Conservation (phyloP, 2,797 vertebrate species). For the Epinephelus malabaricus region DNA sequence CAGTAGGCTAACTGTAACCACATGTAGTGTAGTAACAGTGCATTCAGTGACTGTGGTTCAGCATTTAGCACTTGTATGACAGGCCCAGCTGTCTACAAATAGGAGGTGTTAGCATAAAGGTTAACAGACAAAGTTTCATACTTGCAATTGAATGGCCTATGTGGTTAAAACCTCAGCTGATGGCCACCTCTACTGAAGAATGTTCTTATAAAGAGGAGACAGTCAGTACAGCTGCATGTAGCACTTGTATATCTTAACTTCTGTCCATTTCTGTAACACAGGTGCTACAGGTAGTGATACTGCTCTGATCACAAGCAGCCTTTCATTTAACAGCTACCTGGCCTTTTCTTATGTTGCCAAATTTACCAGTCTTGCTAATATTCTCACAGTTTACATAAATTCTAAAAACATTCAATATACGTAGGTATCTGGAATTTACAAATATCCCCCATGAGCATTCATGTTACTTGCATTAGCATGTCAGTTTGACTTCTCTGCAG, state of each 20-base stretch:
- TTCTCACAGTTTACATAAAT: background rate
- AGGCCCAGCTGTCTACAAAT: slow-evolving; percentile 27
- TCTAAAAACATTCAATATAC: background rate
- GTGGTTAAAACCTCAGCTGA: slow-evolving; percentile 22
- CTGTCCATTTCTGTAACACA: background rate
- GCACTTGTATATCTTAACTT: background rate
- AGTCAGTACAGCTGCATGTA: slow-evolving; percentile 8
- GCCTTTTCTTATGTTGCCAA: slow-evolving; percentile 7
- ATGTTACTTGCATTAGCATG: background rate
- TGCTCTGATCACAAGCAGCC: slow-evolving; percentile 7
- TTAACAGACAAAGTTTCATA: background rate
- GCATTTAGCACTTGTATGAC: background rate
- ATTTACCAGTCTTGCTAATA: background rate
- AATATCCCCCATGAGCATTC: background rate
- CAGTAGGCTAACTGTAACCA: slow-evolving; percentile 27
- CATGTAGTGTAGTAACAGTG: background rate
- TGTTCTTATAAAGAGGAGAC: background rate
- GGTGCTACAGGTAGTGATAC: background rate
- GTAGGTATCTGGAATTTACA: background rate
- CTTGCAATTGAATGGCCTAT: slow-evolving; percentile 9
- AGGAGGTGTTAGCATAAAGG: slow-evolving; percentile 24
- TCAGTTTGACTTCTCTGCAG: background rate
- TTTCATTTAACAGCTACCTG: background rate
- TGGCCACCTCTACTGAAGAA: slow-evolving; percentile 4
- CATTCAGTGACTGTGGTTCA: slow-evolving; percentile 25